These are phyloP conservation scores for Hymenopus coronatus DNA, from an alignment of 2,888 invertebrate genomes.

Conservation along the genomic window DNA sequence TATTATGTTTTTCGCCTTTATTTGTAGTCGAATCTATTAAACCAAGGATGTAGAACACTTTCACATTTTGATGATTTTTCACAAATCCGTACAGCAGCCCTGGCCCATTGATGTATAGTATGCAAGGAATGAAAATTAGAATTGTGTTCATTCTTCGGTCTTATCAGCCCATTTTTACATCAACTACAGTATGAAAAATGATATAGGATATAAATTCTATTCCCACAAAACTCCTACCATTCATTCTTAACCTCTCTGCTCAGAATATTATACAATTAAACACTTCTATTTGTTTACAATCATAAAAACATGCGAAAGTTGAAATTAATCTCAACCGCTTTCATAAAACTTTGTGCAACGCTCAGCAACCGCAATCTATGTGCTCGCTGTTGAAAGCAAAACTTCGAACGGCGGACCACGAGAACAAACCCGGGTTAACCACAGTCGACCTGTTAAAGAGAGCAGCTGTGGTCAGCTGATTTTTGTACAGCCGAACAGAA, in stretches of 20 bases:
- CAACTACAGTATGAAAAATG: too few species aligned
- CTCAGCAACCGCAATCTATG: neutral
- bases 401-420: neutral
- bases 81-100: constrained; percentile 43
- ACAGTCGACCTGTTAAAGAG: neutral
- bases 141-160: constrained; percentile 39
- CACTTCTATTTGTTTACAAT: too few species aligned
- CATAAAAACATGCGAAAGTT: too few species aligned
- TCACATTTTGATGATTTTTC: constrained; percentile 36
- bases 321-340: too few species aligned
- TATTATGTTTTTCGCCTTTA: neutral
- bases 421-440: too few species aligned
- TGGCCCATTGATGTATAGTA: constrained; percentile 37
- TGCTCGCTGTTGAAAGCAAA: neutral
- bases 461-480: neutral
- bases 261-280: too few species aligned
- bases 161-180: neutral
- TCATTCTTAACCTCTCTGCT: neutral
- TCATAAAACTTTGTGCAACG: too few species aligned
- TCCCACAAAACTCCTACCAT: too few species aligned
- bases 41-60: constrained; percentile 42
- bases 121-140: constrained; percentile 42
- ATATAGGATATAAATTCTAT: too few species aligned
- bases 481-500: neutral
- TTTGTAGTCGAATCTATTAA: constrained; percentile 18